Evolutionary conservation across 2,888 invertebrate genomes (phyloP), one percentile per base, ranked within the genome.

Genomic region (Drosophila tanythrix): DNA sequence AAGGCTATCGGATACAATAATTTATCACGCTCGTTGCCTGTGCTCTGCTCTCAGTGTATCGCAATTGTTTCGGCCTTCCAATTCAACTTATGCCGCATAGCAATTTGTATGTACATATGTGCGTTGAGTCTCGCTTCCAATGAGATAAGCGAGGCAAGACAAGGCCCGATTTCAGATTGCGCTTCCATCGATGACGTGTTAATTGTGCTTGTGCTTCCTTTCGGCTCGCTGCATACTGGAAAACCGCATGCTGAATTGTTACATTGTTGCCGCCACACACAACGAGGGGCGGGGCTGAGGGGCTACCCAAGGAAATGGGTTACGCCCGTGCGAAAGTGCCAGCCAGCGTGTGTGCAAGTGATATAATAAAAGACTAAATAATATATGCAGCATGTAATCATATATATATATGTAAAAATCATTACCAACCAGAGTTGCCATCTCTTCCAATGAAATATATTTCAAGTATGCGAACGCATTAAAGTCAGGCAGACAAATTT

Each of bases 171-270:
- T 76, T 70, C 59, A 77, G 80, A 80, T 82, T 82, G 71, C 8
- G 51, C 48, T 74, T 65, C 61, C 79, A 70, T 74, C 78, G 82
- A 79, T 79, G 83, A 82, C 70, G 81, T 76, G 83, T 72, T 81
- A 82, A 81, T 81, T 71, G 82, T 60, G 67, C 51, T 55, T 33
- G 50, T 51, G 66, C 72, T 61, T 76, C 64, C 68, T 64, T 57
- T 25, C 31, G 11, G 35, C 25, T 36, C 35, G 35, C 55, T 51
- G 62, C 40, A 2, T 48, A 59, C 72, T 78, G 76, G 71, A 71
- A 75, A 36, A 48, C 50, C 60, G 52, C 79, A 72, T 46, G 72
- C 69, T 76, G 80, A 58, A 68, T 75, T 71, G 57, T 67, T 64
- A 67, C 69, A 50, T 59, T 78, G 52, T 72, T 58, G 78, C 66